Evolutionary conservation across 2,113 vertebrate species (phyloP).

Genomic region (Dendrocopos noguchii): DNA sequence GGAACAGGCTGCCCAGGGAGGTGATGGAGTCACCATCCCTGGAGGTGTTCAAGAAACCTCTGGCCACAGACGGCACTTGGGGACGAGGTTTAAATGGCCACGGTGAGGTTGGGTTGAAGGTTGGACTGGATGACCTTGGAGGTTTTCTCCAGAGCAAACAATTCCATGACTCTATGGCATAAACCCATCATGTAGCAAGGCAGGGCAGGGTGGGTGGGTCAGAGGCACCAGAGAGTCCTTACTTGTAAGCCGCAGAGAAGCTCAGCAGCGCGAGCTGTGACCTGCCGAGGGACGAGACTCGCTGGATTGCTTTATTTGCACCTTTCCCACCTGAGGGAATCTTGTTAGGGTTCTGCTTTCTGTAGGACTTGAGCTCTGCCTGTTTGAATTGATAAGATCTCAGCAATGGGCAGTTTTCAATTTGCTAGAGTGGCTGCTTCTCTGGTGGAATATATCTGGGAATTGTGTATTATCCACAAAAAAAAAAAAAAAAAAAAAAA

Average conservation of each 20-base stretch:
- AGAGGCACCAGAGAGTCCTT: neutral
- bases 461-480: fast-evolving
- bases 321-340: neutral
- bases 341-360: fast-evolving
- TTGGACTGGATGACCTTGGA: no score
- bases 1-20: neutral
- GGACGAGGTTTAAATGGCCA: no score
- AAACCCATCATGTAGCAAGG: fast-evolving
- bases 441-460: neutral
- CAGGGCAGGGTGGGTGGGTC: neutral
- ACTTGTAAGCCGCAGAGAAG: fast-evolving
- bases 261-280: fast-evolving
- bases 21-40: no score
- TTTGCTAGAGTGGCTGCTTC: neutral
- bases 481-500: no score
- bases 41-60: no score
- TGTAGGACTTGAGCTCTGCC: neutral
- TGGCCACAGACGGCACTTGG: no score
- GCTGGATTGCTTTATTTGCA: neutral
- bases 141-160: no score
- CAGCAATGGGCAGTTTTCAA: no score
- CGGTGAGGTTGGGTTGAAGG: no score
- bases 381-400: neutral
- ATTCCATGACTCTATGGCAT: neutral
- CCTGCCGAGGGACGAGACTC: neutral